phyloP scores from a whole-genome alignment of 2,797 vertebrate species.

The Chanos chanos region DNA sequence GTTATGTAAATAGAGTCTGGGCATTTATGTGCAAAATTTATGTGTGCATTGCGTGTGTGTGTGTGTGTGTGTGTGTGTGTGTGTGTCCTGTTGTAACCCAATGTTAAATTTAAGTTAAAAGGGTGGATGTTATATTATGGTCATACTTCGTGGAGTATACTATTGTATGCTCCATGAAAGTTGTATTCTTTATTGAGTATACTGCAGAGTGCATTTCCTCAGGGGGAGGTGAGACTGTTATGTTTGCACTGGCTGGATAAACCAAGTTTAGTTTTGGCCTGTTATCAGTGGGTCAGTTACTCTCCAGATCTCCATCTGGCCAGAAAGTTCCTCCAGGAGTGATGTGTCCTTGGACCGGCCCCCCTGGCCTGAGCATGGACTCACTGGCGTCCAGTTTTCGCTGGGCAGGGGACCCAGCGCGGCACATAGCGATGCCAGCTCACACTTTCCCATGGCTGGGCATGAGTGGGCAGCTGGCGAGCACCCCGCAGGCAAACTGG shows the following conservation, averaged over 20 bases:
- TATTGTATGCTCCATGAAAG: too few species aligned
- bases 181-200: too few species aligned
- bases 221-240: neutral
- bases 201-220: too few species aligned
- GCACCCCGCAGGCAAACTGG: constrained; percentile 30
- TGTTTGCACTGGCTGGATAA: constrained; percentile 15
- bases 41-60: constrained; percentile 21
- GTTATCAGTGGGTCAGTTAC: constrained; percentile 33
- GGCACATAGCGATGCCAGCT: constrained; percentile 39
- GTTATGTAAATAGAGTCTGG: constrained; percentile 38
- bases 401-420: constrained; percentile 31
- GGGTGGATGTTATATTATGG: too few species aligned
- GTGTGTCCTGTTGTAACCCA: constrained; percentile 8
- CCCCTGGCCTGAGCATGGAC: constrained; percentile 40
- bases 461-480: constrained; percentile 17
- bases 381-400: constrained; percentile 28
- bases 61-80: constrained; percentile 5
- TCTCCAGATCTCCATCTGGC: constrained; percentile 37
- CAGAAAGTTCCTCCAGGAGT: constrained; percentile 31
- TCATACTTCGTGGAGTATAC: too few species aligned
- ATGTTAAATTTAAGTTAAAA: too few species aligned
- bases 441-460: constrained; percentile 41
- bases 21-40: constrained; percentile 20
- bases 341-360: constrained; percentile 54
- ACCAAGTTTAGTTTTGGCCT: constrained; percentile 26